phyloP scores from a whole-genome alignment of 2,797 vertebrate species.

The Aulostomus chinensis region DNA sequence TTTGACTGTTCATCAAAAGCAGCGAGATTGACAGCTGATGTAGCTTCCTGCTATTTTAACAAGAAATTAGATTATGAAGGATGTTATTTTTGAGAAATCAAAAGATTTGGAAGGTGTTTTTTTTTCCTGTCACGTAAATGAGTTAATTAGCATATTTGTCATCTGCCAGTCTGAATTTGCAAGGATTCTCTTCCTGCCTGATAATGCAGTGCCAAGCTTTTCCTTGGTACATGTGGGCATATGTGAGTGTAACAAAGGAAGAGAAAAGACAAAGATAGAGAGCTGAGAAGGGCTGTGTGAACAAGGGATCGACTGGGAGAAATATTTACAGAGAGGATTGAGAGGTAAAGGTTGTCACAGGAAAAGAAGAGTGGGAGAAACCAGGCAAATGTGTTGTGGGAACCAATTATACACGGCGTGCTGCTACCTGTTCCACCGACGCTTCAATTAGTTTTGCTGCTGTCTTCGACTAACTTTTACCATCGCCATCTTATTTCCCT shows the following conservation, averaged over 20 bases:
- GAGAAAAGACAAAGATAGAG: slow-evolving; percentile 6
- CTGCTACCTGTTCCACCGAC: slow-evolving; percentile 17
- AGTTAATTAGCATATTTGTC: slow-evolving; percentile 7
- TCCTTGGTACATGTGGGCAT: slow-evolving; percentile 13
- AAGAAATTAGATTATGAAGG: slow-evolving; percentile 10
- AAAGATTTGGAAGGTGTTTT: background rate
- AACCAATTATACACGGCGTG: slow-evolving; percentile 34
- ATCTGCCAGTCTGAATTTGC: slow-evolving; percentile 4
- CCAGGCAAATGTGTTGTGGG: slow-evolving; percentile 24
- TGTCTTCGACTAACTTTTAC: too few relatives aligned
- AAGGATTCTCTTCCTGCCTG: slow-evolving; percentile 18
- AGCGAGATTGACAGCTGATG: slow-evolving; percentile 26
- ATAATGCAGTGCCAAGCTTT: slow-evolving; percentile 18
- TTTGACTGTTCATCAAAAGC: slow-evolving; percentile 8
- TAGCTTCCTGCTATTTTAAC: slow-evolving; percentile 26
- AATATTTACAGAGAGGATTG: slow-evolving; percentile 31
- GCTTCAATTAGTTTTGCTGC: slow-evolving; percentile 5
- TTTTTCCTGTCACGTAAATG: background rate
- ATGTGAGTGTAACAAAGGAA: slow-evolving; percentile 25
- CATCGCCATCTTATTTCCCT: slow-evolving; percentile 7
- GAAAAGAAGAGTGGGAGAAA: slow-evolving; percentile 1
- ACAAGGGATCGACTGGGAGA: slow-evolving; percentile 27
- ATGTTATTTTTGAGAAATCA: slow-evolving; percentile 8
- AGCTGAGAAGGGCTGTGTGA: slow-evolving; percentile 5
- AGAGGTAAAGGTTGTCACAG: slow-evolving; percentile 34